Percentiles rank a stretch among this genome's conserved stretches.
Evolutionary conservation across 2,113 vertebrate genomes (phyloP).

Genomic region (Antechinus stuartii): DNA sequence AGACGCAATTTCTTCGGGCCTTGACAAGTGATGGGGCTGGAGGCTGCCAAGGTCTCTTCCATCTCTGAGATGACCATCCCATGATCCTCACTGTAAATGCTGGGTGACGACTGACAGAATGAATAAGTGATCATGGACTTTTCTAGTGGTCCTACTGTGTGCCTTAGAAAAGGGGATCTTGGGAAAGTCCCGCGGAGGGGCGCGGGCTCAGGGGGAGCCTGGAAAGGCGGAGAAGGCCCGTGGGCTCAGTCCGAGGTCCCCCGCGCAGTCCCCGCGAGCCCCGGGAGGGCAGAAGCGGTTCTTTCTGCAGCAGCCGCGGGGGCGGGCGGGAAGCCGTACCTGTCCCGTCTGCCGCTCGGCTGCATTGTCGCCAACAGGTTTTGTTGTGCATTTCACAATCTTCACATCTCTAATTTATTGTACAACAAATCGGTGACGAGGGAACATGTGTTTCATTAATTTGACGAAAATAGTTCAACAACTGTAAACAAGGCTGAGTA

Average conservation of each 20-base stretch:
- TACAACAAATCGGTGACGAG: slow-evolving; percentile 69
- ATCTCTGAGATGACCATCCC: neutral
- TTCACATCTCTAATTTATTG: slow-evolving; percentile 69
- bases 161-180: neutral
- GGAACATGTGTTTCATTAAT: slow-evolving; percentile 79
- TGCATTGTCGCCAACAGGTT: slow-evolving; percentile 65
- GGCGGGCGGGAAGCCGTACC: accelerated
- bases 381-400: slow-evolving; percentile 60
- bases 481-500: slow-evolving; percentile 71
- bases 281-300: neutral
- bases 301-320: accelerated
- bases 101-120: neutral
- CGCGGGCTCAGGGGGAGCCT: neutral
- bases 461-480: slow-evolving; percentile 75
- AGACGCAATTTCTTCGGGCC: neutral
- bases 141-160: neutral
- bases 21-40: neutral
- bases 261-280: neutral
- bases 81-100: neutral
- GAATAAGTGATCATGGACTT: neutral
- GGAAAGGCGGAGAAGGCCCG: neutral
- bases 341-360: accelerated
- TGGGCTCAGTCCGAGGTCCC: neutral
- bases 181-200: neutral
- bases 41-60: neutral